Evolutionary conservation across 2,113 vertebrate genomes (phyloP), one percentile per base, ranked within the genome.

Genomic region (Columba janthina): DNA sequence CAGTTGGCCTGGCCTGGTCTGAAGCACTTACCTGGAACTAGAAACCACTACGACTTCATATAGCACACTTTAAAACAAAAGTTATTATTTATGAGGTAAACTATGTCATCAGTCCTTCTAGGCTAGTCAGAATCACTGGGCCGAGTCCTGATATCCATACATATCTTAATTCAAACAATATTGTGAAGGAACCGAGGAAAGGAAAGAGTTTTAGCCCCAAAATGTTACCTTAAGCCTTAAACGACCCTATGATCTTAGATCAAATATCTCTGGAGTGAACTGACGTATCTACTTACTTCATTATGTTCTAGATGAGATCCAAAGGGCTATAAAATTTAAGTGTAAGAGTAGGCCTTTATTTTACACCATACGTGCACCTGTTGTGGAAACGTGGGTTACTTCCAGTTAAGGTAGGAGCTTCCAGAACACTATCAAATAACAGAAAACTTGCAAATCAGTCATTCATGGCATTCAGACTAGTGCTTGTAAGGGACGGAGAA

Each of bases 401-500:
- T 71, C 21, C 31, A 44, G 6, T 75, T 64, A 85, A 88, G 26
- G 24, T 31, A 74, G 11, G 10, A 65, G 40, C 6, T 89, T 53
- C 66, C 44, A 53, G 57, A 87, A 65, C 32, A 51, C 1, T 2
- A 29, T 64, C 53, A 60, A 91, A 77, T 78, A 74, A 42, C 46
- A 81, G 34, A 53, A 78, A 83, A 64, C 26, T 28, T 89, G 50
- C 19, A 75, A 80, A 90, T 62, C 58, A 62, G 21, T 36, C 3
- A 1, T 44, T 86, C 20, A 10, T 79, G 51, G 22, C 0, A 0
- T 60, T 18, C 34, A 66, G 48, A 53, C 13, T 32, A 51, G 7
- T 3, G 4, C 11, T 38, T 67, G 15, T 15, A 75, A 31, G 8
- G 53, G 50, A 72, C n/a, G 34, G 34, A 31, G 28, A 76, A 77